phyloP scores from a whole-genome alignment of 2,113 vertebrate genomes.

The Caretta caretta region DNA sequence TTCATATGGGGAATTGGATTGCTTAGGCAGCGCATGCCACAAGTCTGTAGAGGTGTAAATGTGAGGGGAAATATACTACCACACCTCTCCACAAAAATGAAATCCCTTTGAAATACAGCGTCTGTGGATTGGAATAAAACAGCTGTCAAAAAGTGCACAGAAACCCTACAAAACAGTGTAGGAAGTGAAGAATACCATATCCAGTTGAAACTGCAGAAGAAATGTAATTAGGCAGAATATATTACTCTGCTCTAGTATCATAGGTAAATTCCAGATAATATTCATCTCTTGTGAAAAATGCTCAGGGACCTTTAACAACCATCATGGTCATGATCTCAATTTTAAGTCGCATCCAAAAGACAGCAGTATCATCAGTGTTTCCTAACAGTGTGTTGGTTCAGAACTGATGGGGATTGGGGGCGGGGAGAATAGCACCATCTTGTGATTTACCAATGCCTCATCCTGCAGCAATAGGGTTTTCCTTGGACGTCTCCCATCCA shows the following conservation, averaged over 20 bases:
- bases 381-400: not conserved
- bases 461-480: conserved; percentile 59
- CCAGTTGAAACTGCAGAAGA: not conserved
- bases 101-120: accelerated
- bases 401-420: not conserved
- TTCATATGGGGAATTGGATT: not conserved
- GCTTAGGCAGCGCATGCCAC: not conserved
- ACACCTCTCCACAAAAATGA: not conserved
- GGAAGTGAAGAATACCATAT: not conserved
- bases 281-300: not conserved
- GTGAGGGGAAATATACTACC: not conserved
- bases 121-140: not conserved
- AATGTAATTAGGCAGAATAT: not conserved
- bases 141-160: not conserved
- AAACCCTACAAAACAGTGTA: not conserved
- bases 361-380: not conserved
- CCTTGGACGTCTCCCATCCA: conserved; percentile 59
- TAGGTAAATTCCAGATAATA: accelerated
- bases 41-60: not conserved
- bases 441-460: conserved; percentile 72
- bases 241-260: not conserved
- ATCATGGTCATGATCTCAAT: conserved; percentile 52
- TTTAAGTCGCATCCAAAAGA: conserved; percentile 17
- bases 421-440: conserved; percentile 45
- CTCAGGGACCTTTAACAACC: conserved; percentile 59